Evolutionary conservation across 2,888 invertebrate genomes (phyloP).

Genomic region (Abrostola tripartita): DNA sequence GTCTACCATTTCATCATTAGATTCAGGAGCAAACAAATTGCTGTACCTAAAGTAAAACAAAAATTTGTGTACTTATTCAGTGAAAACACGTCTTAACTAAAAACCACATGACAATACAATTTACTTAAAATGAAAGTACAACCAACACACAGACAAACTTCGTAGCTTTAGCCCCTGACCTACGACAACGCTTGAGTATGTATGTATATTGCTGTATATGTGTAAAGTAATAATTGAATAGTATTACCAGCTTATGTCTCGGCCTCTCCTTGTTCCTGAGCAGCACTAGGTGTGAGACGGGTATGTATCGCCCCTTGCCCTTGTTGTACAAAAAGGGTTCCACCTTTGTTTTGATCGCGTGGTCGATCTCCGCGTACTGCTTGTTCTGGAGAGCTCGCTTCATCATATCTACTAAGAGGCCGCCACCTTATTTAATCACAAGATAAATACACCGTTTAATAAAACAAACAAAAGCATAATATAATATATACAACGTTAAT

Average conservation of each 20-base stretch:
- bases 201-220: not conserved
- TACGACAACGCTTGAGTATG: not conserved
- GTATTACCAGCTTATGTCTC: conserved; percentile 91
- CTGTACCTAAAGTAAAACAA: too few species aligned
- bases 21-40: too few species aligned
- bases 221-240: not conserved
- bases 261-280: conserved; percentile 95
- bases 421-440: conserved; percentile 90
- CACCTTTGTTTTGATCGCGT: conserved; percentile 96
- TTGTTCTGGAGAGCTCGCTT: conserved; percentile 96
- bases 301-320: conserved; percentile 96
- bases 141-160: too few species aligned
- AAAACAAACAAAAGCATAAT: too few species aligned
- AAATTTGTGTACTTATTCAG: too few species aligned
- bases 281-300: conserved; percentile 95
- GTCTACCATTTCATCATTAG: too few species aligned
- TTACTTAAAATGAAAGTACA: too few species aligned
- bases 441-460: not conserved
- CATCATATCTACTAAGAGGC: conserved; percentile 97
- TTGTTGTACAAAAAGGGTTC: conserved; percentile 97
- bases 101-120: too few species aligned
- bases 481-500: too few species aligned
- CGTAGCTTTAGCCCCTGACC: too few species aligned
- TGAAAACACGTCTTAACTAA: too few species aligned
- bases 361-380: conserved; percentile 97